phyloP scores from a whole-genome alignment of 2,797 vertebrate species.

The Lithobates pipiens region DNA sequence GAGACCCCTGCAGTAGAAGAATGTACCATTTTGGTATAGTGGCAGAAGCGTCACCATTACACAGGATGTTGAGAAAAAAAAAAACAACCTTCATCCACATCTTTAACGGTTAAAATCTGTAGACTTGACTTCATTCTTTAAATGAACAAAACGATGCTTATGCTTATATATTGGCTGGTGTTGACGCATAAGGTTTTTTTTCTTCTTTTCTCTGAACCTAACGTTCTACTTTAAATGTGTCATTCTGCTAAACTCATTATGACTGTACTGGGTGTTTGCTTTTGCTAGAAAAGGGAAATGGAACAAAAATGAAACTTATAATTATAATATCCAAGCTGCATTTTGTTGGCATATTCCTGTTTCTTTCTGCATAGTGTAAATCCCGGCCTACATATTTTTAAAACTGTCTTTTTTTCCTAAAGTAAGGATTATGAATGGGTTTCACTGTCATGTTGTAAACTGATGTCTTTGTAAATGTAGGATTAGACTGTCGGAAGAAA shows the following conservation, averaged over 20 bases:
- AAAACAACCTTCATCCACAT: too few species aligned
- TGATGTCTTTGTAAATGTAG: constrained; percentile 16
- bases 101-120: too few species aligned
- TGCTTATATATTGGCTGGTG: too few species aligned
- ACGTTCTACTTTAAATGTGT: constrained; percentile 51
- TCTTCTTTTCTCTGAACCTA: neutral
- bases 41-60: too few species aligned
- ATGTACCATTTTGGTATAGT: too few species aligned
- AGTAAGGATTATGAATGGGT: constrained; percentile 4
- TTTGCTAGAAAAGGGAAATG: constrained; percentile 13
- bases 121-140: too few species aligned
- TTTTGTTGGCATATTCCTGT: neutral
- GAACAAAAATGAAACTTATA: neutral
- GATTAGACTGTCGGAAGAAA: constrained; percentile 30
- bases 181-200: too few species aligned
- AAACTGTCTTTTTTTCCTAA: constrained; percentile 9
- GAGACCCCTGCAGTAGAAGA: too few species aligned
- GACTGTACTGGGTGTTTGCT: constrained; percentile 42
- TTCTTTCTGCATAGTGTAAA: constrained; percentile 5
- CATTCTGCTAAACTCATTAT: constrained; percentile 66
- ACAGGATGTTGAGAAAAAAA: too few species aligned
- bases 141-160: too few species aligned
- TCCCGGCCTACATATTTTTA: constrained; percentile 11
- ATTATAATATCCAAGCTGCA: constrained; percentile 14
- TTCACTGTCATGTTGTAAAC: constrained; percentile 22